Conservation (phyloP, 2,113 vertebrate genomes). For the Brachionichthys hirsutus region DNA sequence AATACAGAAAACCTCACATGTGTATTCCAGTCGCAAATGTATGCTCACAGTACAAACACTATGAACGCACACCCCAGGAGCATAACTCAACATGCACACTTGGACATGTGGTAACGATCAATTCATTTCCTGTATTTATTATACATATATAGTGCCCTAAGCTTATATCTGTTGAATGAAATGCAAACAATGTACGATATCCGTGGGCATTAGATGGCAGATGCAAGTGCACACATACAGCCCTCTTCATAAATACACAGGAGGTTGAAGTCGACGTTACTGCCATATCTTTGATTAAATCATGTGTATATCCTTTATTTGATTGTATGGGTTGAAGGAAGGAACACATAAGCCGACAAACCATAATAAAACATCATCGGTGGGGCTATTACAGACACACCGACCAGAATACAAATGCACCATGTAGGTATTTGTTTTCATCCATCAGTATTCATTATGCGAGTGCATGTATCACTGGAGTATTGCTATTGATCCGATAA, state of each 20-base stretch:
- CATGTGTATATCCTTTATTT: conserved; percentile 67
- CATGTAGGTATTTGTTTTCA: conserved; percentile 67
- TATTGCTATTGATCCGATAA: conserved; percentile 72
- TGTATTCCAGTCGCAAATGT: conserved; percentile 65
- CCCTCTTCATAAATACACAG: conserved; percentile 68
- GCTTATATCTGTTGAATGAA: conserved; percentile 66
- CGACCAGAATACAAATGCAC: conserved; percentile 68
- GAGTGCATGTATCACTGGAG: conserved; percentile 68
- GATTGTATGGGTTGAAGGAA: conserved; percentile 60
- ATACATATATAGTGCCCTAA: conserved; percentile 62
- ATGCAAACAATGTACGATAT: conserved; percentile 67
- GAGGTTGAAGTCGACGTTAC: conserved; percentile 55
- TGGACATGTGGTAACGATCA: conserved; percentile 69
- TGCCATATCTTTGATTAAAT: conserved; percentile 71
- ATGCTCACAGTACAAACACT: conserved; percentile 52
- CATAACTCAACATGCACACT: conserved; percentile 59
- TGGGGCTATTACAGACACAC: conserved; percentile 50
- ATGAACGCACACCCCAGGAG: conserved; percentile 35
- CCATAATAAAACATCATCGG: conserved; percentile 68
- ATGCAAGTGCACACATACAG: conserved; percentile 40
- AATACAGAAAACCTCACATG: conserved; percentile 54
- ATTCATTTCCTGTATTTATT: conserved; percentile 74
- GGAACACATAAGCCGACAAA: conserved; percentile 55
- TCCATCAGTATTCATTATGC: conserved; percentile 73
- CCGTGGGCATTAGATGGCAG: conserved; percentile 60